Base-by-base conservation (phyloP, 2,113 vertebrate species). In the Pipa parva region DNA sequence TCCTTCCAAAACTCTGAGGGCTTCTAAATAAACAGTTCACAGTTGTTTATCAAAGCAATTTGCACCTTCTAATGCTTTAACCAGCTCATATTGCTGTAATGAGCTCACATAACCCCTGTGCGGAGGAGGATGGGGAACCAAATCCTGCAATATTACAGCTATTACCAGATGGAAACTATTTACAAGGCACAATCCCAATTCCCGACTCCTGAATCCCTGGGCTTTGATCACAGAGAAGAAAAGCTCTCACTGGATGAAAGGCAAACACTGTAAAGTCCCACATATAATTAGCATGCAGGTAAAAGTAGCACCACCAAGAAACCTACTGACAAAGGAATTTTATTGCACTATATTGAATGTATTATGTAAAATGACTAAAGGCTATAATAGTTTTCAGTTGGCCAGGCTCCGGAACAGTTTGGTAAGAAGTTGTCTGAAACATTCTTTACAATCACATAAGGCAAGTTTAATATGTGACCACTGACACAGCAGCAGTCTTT, bases 281-380 rank as follows among this genome's bases (percentile, higher is more conserved):
- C 36, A 51, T 64, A 17, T 64, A 63, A 63, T 63, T 63, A 63
- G 50, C 63, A 54, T 11, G 36, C 63, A 45, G 50, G 51, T 64
- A 54, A 36, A 6, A 26, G n/a, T 11, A 27, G 25, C 49, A 26
- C 1, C 50, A 21, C 46, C 29, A 10, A 22, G 33, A 17, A 11
- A 64, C 18, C 8, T 24, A 6, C 15, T 37, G 9, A 64, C 50
- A 42, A 64, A 55, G 22, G 8, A 55, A 45, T 21, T 55, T 29
- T 64, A 64, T 55, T 42, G 50, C 63, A 55, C 50, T 21, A 64
- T 63, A 39, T 52, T 63, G 22, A 31, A 17, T 17, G 26, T 52
- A 63, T 63, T 54, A 63, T 39, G 49, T 12, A 52, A 20, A 26
- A 15, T 28, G 22, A 6, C 31, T 33, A 31, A 18, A 13, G 37